Percentiles rank a stretch among this genome's conserved stretches.
These are phyloP conservation scores for Coptodon rendalli DNA, from an alignment of 2,113 vertebrate genomes.

Conservation along the genomic window DNA sequence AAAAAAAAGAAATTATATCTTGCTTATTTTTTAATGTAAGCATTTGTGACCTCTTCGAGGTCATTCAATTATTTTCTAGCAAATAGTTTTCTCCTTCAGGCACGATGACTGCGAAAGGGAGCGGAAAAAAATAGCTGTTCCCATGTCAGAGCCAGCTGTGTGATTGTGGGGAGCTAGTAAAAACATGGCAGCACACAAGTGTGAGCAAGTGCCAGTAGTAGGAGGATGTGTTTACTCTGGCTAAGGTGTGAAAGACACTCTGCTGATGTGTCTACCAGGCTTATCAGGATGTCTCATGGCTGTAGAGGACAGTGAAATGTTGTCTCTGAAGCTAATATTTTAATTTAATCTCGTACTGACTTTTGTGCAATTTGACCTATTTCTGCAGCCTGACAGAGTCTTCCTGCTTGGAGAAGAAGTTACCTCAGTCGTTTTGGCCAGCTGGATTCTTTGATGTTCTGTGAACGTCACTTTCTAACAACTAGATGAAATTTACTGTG, in stretches of 20 bases:
- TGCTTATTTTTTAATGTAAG: background rate
- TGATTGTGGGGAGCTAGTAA: constrained; percentile 20
- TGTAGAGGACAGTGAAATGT: background rate
- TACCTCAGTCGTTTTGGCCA: background rate
- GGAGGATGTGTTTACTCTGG: constrained; percentile 63
- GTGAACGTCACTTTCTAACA: constrained; percentile 2
- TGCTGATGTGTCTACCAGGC: constrained; percentile 43
- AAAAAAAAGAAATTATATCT: background rate
- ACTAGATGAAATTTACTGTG: constrained; percentile 47
- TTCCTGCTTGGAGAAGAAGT: background rate
- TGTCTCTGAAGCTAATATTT: background rate
- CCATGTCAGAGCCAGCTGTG: constrained; percentile 31
- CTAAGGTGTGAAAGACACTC: constrained; percentile 62
- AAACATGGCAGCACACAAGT: constrained; percentile 67
- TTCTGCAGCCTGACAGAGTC: fast-evolving
- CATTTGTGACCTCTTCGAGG: background rate
- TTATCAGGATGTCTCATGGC: constrained; percentile 12
- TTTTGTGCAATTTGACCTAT: background rate
- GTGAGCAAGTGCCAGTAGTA: constrained; percentile 58
- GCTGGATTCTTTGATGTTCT: background rate
- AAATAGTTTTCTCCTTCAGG: background rate
- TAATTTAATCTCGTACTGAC: background rate
- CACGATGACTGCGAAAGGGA: background rate
- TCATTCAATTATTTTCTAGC: background rate
- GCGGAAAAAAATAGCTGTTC: background rate